Percentiles rank a stretch among this genome's conserved stretches.
Evolutionary conservation across 2,797 vertebrate genomes (phyloP).

Genomic region (Chanos chanos): DNA sequence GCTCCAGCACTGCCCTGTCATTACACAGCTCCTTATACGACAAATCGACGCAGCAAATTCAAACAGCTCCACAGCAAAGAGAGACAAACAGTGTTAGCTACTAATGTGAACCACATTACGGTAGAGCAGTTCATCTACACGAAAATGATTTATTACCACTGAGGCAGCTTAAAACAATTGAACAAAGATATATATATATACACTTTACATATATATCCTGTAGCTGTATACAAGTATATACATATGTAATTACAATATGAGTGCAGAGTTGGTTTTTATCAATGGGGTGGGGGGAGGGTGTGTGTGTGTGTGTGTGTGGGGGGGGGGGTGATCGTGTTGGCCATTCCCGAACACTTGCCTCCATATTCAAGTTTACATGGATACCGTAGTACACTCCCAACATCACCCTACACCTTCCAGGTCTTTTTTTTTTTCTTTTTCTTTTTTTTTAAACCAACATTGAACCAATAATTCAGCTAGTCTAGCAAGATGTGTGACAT

Average conservation of each 20-base stretch:
- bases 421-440: conserved; percentile 68
- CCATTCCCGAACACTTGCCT: conserved; percentile 65
- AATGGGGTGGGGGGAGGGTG: background rate
- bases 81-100: conserved; percentile 47
- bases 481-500: conserved; percentile 85
- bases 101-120: conserved; percentile 22
- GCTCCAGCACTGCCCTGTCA: background rate
- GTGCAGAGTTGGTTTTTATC: conserved; percentile 2
- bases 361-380: conserved; percentile 65
- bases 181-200: conserved; percentile 49
- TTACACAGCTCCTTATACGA: conserved; percentile 5
- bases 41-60: background rate
- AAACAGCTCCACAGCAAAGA: conserved; percentile 23
- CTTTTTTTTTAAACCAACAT: conserved; percentile 69
- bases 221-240: conserved; percentile 52
- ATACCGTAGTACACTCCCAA: conserved; percentile 60
- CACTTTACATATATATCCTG: conserved; percentile 53
- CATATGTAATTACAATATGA: conserved; percentile 49
- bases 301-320: conserved; percentile 5
- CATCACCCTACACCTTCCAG: conserved; percentile 84
- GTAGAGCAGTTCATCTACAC: conserved; percentile 33
- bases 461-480: conserved; percentile 82
- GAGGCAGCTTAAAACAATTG: conserved; percentile 44
- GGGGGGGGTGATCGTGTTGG: conserved; percentile 51
- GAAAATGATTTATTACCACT: conserved; percentile 33